Conservation (phyloP, 30 jellyfish, hydroid and myxozoan species). For the Aurelia sp. region DNA sequence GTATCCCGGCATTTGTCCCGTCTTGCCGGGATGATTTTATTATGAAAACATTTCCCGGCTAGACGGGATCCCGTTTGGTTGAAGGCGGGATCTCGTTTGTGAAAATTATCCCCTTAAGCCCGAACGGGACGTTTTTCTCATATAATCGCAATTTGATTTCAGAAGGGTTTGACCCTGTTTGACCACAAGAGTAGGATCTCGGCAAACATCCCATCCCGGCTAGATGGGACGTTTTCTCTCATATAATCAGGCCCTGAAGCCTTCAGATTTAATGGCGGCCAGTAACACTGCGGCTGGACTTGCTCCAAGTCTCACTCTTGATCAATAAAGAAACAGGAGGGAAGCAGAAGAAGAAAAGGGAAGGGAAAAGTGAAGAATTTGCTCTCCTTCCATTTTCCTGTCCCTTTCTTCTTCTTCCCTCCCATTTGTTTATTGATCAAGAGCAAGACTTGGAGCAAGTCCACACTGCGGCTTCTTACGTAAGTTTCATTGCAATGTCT, state of each 20-base stretch:
- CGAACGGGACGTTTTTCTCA: constrained; percentile 10
- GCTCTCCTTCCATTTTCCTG: too few relatives aligned
- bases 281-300: too few relatives aligned
- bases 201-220: background rate
- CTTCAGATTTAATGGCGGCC: too few relatives aligned
- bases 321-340: too few relatives aligned
- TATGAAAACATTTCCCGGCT: background rate
- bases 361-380: too few relatives aligned
- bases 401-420: too few relatives aligned
- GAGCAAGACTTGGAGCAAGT: too few relatives aligned
- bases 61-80: background rate
- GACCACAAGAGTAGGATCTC: constrained; percentile 6
- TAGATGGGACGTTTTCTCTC: background rate
- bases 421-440: too few relatives aligned
- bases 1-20: background rate
- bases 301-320: too few relatives aligned
- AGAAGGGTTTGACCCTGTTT: constrained; percentile 4
- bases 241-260: constrained; percentile 10
- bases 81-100: constrained; percentile 15
- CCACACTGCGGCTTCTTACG: background rate
- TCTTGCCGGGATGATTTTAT: background rate
- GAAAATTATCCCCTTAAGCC: constrained; percentile 10
- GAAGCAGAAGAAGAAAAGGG: too few relatives aligned
- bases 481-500: too few relatives aligned
- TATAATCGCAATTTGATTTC: constrained; percentile 1